Percentiles rank a stretch among this genome's conserved stretches.
Evolutionary conservation across 2,113 vertebrate species (phyloP).

Genomic region (Tenebrosternarchus preto): DNA sequence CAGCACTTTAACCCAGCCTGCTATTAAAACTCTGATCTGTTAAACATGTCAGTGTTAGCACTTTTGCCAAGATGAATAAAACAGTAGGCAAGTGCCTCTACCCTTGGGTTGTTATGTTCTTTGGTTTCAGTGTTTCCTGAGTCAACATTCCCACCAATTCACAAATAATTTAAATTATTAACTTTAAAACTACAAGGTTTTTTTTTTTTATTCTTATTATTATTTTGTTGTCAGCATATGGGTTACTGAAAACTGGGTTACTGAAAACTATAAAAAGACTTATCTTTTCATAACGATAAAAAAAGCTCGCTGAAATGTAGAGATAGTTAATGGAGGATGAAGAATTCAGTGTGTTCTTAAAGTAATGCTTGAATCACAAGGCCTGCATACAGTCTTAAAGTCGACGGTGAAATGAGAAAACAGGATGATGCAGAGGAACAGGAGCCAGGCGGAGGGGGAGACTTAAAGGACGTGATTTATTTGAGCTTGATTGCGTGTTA

Average conservation of each 20-base stretch:
- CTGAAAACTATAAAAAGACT: background rate
- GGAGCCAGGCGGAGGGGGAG: conserved; percentile 66
- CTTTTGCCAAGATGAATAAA: conserved; percentile 93
- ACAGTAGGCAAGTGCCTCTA: conserved; percentile 76
- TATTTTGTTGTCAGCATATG: background rate
- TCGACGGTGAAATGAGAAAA: conserved; percentile 63
- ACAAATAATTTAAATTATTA: conserved; percentile 75
- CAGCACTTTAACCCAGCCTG: conserved; percentile 78
- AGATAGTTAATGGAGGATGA: background rate
- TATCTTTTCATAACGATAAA: background rate
- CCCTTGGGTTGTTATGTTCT: conserved; percentile 59
- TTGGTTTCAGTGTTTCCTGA: conserved; percentile 67
- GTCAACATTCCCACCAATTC: conserved; percentile 58
- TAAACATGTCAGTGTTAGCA: conserved; percentile 93
- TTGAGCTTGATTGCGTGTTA: conserved; percentile 86
- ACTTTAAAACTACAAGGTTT: conserved; percentile 69
- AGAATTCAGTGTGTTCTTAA: background rate
- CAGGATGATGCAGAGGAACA: conserved; percentile 76
- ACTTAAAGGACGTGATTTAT: conserved; percentile 85
- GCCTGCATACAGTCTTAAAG: conserved; percentile 55
- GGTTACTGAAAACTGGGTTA: background rate
- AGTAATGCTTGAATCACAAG: conserved; percentile 13
- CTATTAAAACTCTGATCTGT: conserved; percentile 88
- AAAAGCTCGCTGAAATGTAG: background rate
- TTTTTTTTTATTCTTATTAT: background rate